Evolutionary conservation across 2,797 vertebrate genomes (phyloP).

Genomic region (Chelidonichthys spinosus): DNA sequence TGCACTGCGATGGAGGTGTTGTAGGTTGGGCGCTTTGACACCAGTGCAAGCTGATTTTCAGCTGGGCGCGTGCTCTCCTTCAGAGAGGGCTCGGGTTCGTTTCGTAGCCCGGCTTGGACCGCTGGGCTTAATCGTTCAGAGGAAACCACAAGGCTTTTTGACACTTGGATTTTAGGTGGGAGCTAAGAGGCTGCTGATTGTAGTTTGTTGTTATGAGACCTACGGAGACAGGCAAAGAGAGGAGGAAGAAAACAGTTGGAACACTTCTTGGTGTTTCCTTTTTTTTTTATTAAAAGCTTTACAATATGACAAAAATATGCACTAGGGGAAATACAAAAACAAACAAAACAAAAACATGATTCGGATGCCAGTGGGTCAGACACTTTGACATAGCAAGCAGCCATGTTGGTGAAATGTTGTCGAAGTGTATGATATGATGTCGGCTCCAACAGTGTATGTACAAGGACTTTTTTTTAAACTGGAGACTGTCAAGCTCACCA

Average conservation of each 20-base stretch:
- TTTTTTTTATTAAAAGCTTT: slow-evolving; percentile 85
- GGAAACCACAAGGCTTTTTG: slow-evolving; percentile 66
- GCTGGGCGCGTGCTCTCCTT: slow-evolving; percentile 32
- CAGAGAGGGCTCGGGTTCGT: slow-evolving; percentile 42
- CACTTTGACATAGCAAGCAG: slow-evolving; percentile 76
- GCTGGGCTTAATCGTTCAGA: slow-evolving; percentile 49
- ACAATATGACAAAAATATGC: slow-evolving; percentile 84
- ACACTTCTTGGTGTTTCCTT: slow-evolving; percentile 73
- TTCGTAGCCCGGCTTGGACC: slow-evolving; percentile 53
- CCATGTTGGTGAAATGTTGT: slow-evolving; percentile 81
- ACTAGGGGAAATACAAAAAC: slow-evolving; percentile 78
- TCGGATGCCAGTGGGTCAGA: slow-evolving; percentile 84
- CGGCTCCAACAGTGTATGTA: slow-evolving; percentile 62
- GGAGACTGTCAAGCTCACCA: slow-evolving; percentile 49
- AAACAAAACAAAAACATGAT: slow-evolving; percentile 71
- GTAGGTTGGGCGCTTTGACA: slow-evolving; percentile 33
- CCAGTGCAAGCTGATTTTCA: slow-evolving; percentile 31
- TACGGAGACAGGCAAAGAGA: slow-evolving; percentile 87
- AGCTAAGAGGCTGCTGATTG: slow-evolving; percentile 96
- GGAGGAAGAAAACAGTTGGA: slow-evolving; percentile 87
- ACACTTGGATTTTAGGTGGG: slow-evolving; percentile 65
- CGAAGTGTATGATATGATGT: slow-evolving; percentile 50
- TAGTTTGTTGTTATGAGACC: slow-evolving; percentile 99
- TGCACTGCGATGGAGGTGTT: slow-evolving; percentile 37
- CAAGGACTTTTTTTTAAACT: slow-evolving; percentile 49